Conservation (phyloP, 2,113 vertebrate genomes). For the Pseudorectes ferrugineus region DNA sequence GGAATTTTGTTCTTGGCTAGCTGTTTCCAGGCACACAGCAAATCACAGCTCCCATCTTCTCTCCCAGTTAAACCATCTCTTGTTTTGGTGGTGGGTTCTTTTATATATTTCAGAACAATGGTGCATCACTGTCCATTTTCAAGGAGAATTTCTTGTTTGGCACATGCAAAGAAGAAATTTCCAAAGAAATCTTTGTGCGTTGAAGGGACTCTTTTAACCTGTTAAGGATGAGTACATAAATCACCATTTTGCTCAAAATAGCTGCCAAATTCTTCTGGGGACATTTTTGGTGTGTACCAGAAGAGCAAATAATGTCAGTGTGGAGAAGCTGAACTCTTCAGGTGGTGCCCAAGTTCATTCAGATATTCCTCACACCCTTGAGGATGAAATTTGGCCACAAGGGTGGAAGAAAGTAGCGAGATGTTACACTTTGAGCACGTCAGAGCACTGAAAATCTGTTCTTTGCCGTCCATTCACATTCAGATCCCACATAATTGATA, state of each 20-base stretch:
- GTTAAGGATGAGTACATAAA: not conserved
- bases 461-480: conserved; percentile 1
- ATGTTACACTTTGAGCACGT: not conserved
- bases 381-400: not conserved
- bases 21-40: not conserved
- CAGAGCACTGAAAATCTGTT: not conserved
- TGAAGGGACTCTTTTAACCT: not conserved
- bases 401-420: not conserved
- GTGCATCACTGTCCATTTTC: not conserved
- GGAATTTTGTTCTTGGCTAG: not conserved
- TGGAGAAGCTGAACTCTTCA: not conserved
- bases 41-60: not conserved
- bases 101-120: not conserved
- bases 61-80: not conserved
- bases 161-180: not conserved
- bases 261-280: not conserved
- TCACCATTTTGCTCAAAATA: not conserved
- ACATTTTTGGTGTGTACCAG: not conserved
- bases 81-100: not conserved
- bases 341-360: not conserved
- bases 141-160: not conserved
- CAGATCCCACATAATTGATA: conserved; percentile 3
- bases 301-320: not conserved
- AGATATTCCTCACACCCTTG: not conserved
- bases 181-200: not conserved